Evolutionary conservation across 30 jellyfish, hydroid and myxozoan species (phyloP).

Genomic region (Phacellophora camtschatica): DNA sequence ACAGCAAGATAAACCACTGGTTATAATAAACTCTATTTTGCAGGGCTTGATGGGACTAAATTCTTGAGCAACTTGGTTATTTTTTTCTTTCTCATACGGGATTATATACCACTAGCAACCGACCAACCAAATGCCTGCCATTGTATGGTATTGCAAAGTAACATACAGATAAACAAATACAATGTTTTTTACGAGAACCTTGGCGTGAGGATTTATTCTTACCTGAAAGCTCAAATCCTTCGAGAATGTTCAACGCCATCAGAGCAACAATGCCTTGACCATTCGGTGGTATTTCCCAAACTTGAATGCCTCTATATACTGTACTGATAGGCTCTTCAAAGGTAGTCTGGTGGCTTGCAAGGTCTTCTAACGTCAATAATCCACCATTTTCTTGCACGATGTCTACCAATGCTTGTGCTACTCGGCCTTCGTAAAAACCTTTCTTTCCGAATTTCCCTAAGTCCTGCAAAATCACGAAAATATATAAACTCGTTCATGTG

Average conservation of each 20-base stretch:
- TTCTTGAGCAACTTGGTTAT: no score
- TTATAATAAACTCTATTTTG: no score
- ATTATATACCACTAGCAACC: no score
- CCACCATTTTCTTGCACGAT: constrained; percentile 87
- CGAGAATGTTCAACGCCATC: constrained; percentile 82
- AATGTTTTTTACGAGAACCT: no score
- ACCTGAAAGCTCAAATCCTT: constrained; percentile 75
- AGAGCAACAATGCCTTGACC: constrained; percentile 93
- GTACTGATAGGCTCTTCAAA: constrained; percentile 81
- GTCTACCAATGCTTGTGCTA: constrained; percentile 78
- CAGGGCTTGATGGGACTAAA: no score
- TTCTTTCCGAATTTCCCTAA: constrained; percentile 70
- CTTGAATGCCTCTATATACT: constrained; percentile 70
- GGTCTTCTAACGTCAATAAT: constrained; percentile 62
- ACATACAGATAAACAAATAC: no score
- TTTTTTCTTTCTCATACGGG: no score
- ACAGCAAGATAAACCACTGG: no score
- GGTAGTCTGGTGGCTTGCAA: constrained; percentile 54
- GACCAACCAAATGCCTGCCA: no score
- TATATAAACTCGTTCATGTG: background rate
- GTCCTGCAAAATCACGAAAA: constrained; percentile 25
- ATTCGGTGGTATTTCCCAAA: constrained; percentile 95
- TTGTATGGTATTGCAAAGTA: no score
- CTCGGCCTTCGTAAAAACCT: constrained; percentile 82
- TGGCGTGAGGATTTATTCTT: no score